Base-by-base conservation (phyloP, 2,113 vertebrate species). In the Ameiurus melas region DNA sequence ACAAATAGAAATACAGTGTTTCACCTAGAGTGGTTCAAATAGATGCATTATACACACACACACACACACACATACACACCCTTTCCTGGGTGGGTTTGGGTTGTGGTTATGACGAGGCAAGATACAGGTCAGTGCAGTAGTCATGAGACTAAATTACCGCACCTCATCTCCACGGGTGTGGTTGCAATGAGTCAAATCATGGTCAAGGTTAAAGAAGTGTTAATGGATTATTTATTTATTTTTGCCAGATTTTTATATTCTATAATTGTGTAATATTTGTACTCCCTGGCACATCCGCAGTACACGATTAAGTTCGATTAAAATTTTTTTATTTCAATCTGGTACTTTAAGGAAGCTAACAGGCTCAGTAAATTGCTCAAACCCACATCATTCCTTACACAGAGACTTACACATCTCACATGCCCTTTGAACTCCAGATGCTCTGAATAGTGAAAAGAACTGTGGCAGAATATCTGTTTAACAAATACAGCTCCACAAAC, bases 41-140 rank as follows among this genome's bases (percentile, higher is more conserved):
- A 36, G 13, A 73, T 33, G n/a, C 6, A 5, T 0, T 36, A 12
- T 43, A 57, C 77, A 43, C 81, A 70, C 27, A 83, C 20, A 83
- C 12, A 27, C 79, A 39, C 70, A 81, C 12, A 27, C 16, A 53
- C 64, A n/a, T 71, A 66, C 30, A 82, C 70, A 17, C 71, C 36
- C 64, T 62, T 62, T 66, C 25, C 64, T 3, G 71, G n/a, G 47
- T 87, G 57, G 58, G 77, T 77, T 85, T 75, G 58, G 84, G 80
- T 66, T 64, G 60, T 83, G 55, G 14, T 57, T 79, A 85, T 4
- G 71, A 8, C 79, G 64, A 88, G 88, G 88, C 89, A 70, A 91
- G 64, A 83, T 73, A n/a, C 71, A 82, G 88, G 86, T 91, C 90
- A 91, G 53, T 64, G 83, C 88, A 39, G 88, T 89, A 90, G 77